Evolutionary conservation across 2,888 invertebrate genomes (phyloP).

Genomic region (Drosophila leonis): DNA sequence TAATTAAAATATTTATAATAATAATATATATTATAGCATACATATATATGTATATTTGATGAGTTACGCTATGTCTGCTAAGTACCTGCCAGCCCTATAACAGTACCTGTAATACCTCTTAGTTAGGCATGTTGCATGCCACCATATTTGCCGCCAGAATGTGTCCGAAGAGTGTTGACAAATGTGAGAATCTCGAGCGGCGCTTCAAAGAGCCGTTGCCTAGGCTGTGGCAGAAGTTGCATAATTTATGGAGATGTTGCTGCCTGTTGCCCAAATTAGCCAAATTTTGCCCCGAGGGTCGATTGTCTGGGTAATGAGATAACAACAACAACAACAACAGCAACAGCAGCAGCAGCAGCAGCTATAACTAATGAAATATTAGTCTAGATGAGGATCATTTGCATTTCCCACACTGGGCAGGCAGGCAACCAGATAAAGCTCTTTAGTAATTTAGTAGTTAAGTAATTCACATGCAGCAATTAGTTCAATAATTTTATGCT

Average conservation of each 20-base stretch:
- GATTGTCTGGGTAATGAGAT: constrained; percentile 53
- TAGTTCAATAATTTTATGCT: constrained; percentile 75
- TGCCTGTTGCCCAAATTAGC: constrained; percentile 62
- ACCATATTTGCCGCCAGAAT: constrained; percentile 7
- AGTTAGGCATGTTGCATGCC: constrained; percentile 15
- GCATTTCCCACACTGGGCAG: constrained; percentile 69
- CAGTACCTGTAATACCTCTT: constrained; percentile 15
- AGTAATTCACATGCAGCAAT: constrained; percentile 66
- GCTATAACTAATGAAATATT: constrained; percentile 53
- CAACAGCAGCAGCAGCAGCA: not conserved
- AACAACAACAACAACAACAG: constrained; percentile 7
- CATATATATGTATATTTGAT: not conserved
- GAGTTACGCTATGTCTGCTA: not conserved
- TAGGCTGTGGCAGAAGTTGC: constrained; percentile 44
- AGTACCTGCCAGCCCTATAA: constrained; percentile 16
- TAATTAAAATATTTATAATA: not conserved
- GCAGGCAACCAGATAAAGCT: constrained; percentile 10
- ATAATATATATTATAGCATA: not conserved
- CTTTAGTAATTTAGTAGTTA: constrained; percentile 30
- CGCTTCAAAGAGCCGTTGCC: constrained; percentile 61
- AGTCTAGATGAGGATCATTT: constrained; percentile 40
- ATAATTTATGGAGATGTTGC: constrained; percentile 65
- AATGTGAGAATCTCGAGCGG: constrained; percentile 74
- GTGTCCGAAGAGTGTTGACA: constrained; percentile 54
- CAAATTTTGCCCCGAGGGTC: constrained; percentile 61